Evolutionary conservation across 2,888 invertebrate genomes (phyloP), one percentile per base, ranked within the genome.

Genomic region (Agriopis marginaria): DNA sequence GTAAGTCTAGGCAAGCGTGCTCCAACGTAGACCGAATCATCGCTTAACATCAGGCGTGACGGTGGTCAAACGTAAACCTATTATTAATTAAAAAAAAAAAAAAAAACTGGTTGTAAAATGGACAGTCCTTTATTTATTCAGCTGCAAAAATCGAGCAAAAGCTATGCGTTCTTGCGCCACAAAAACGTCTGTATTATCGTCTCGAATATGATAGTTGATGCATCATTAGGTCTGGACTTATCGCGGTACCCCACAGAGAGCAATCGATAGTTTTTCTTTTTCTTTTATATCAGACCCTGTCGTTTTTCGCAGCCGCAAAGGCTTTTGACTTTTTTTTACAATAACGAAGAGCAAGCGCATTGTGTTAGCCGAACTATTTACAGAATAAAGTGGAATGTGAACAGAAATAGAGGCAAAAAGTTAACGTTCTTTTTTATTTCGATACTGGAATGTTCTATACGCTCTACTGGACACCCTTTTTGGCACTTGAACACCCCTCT

Each of bases 391-490:
- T 53, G 49, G 59, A 67, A 63, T 50, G 51, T 32, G 17, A 23
- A 63, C 66, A 54, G 66, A 70, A 70, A 68, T 42, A n/a, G 53
- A 49, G 40, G 60, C 39, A 44, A 64, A 63, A 54, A 54, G 8
- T 39, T 32, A 12, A 44, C 49, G 50, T 44, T 47, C 49, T 9
- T 55, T 67, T 56, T 42, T 23, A 42, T 23, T 55, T 64, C 58
- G 8, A 49, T 68, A 23, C 64, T 59, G 50, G 50, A 12, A 49
- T 60, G 61, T 72, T 64, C 11, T 50, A 11, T 23, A 83, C 74
- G 85, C 77, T 85, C 72, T 72, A 82, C 56, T 80, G 82, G 74
- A n/a, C 87, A 88, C 87, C 86, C 85, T 74, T 74, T 77, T 82
- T 75, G 74, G 17, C 17, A 56, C 17, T 42, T 45, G 14, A 58